A percentile compares a stretch with the other conserved stretches of the same genome.
These are phyloP conservation scores for Apodemia zela DNA, from an alignment of 2,888 invertebrate species.

Conservation along the genomic window DNA sequence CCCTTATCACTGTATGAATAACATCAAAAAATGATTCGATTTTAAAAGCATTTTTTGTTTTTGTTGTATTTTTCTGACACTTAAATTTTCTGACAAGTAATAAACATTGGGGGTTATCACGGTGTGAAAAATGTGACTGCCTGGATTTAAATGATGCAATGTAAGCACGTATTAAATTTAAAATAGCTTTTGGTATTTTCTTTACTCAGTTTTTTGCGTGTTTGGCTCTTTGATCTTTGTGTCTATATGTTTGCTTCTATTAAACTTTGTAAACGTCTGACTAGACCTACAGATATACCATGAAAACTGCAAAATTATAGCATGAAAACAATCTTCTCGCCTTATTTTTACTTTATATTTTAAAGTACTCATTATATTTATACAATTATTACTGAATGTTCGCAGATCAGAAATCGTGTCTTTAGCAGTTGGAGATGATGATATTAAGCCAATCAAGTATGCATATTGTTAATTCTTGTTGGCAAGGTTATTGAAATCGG, in stretches of 20 bases:
- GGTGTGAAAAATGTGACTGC: background rate
- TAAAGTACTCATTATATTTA: background rate
- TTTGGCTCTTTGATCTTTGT: background rate
- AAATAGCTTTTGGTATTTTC: background rate
- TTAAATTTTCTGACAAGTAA: background rate
- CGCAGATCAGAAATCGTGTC: too few species aligned
- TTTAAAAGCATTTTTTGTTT: too few species aligned
- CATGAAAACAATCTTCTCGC: background rate
- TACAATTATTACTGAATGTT: too few species aligned
- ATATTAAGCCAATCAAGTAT: conserved; percentile 16
- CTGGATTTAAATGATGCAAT: background rate
- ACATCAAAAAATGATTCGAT: too few species aligned
- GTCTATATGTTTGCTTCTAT: too few species aligned
- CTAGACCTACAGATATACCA: background rate
- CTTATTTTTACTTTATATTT: conserved; percentile 8
- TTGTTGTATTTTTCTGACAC: background rate
- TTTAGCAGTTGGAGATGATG: background rate
- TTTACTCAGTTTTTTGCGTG: background rate
- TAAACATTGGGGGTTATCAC: background rate
- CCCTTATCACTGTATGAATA: too few species aligned
- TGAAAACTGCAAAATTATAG: conserved; percentile 9
- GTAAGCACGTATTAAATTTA: background rate
- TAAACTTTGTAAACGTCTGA: background rate
- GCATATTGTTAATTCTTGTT: conserved; percentile 17
- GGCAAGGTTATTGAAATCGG: conserved; percentile 1